These are phyloP conservation scores for Pachyrhynchus sulphureomaculatus DNA, from an alignment of 1,140 invertebrate species.

Conservation along the genomic window DNA sequence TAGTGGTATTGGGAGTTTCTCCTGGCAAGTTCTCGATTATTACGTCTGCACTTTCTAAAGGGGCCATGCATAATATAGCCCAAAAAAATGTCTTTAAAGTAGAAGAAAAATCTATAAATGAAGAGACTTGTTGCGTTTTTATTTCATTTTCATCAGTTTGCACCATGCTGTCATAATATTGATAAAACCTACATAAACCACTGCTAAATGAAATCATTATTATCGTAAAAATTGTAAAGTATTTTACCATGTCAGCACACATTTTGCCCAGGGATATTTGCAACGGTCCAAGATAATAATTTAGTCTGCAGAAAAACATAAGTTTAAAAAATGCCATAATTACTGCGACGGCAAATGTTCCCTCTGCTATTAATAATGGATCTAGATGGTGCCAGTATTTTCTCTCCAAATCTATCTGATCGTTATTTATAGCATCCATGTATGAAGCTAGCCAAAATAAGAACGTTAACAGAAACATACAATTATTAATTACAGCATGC, in stretches of 20 bases:
- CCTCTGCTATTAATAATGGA: constrained; percentile 70
- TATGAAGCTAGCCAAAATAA: constrained; percentile 56
- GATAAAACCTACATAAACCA: constrained; percentile 56
- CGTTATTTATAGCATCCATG: constrained; percentile 51
- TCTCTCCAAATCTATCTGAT: constrained; percentile 56
- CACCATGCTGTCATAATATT: constrained; percentile 64
- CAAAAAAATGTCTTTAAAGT: constrained; percentile 74
- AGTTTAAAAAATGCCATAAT: constrained; percentile 68
- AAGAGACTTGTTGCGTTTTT: constrained; percentile 54
- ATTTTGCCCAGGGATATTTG: constrained; percentile 65
- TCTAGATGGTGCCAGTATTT: constrained; percentile 72
- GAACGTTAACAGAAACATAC: constrained; percentile 55
- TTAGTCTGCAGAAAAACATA: constrained; percentile 59
- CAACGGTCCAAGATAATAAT: constrained; percentile 61
- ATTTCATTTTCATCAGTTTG: constrained; percentile 55
- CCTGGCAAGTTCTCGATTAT: constrained; percentile 60
- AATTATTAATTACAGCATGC: constrained; percentile 53
- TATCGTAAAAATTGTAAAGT: constrained; percentile 57
- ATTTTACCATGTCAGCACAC: constrained; percentile 59
- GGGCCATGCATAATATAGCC: constrained; percentile 72
- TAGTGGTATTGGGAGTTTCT: constrained; percentile 51
- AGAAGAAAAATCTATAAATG: constrained; percentile 58
- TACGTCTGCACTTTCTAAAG: constrained; percentile 65
- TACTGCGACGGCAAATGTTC: constrained; percentile 69
- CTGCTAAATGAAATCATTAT: constrained; percentile 58